Evolutionary conservation across 2,113 vertebrate species (phyloP), one percentile per base, ranked within the genome.

Genomic region (Cinclus cinclus): DNA sequence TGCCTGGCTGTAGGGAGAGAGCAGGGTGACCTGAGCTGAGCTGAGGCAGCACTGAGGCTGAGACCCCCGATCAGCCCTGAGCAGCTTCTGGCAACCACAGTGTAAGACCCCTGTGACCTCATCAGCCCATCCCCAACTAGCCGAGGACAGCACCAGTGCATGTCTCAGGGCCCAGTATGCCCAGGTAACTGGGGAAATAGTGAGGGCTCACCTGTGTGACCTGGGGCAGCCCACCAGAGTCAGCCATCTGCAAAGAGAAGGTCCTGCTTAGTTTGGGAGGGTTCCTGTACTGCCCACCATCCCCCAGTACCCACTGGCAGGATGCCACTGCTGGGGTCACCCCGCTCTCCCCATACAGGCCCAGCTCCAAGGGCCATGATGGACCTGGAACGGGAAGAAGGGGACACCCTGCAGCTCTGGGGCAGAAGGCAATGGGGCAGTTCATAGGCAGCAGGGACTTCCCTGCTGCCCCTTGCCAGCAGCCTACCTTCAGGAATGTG

Each of bases 171-270:
- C 19, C 46, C n/a, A 83, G 39, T 44, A 17, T 33, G 33, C 56
- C 42, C 85, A 56, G 42, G n/a, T 28, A 73, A 73, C 19, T 35
- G 35, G 23, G 41, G 23, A 74, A 73, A 63, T 14, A 12, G 15
- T 4, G 49, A 13, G 35, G 15, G 77, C 97, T 98, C 97, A 99
- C 99, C 99, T 99, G 99, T 86, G 99, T 99, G 93, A 99, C 98
- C 97, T 99, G 99, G 47, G 99, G 99, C 69, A 99, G 98, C 74
- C 99, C 99, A 64, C 99, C 99, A 0, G 99, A 99, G 90, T 99
- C 99, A 31, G 99, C 99, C 99, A 99, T 99, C 99, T 99, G 97
- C 94, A 95, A 73, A 95, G 35, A 81, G 82, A 84, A 94, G n/a
- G 55, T 65, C 20, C 71, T 55, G 56, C 17, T 95, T 58, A 91